Base-by-base conservation (phyloP, 2,888 invertebrate genomes). In the Autographa pulchrina region DNA sequence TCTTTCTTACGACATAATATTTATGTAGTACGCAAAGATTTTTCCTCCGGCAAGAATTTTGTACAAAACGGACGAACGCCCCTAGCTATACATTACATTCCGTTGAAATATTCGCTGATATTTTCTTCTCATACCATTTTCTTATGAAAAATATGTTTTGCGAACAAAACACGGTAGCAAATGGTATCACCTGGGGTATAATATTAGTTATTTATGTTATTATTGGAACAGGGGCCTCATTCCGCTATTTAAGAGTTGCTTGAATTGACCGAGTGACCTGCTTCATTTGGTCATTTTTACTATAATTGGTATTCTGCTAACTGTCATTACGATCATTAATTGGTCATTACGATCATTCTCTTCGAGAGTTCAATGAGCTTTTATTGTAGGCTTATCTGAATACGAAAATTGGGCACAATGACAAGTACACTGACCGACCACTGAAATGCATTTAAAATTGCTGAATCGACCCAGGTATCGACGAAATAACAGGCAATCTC, bases 91-190 rank as follows among this genome's bases (percentile, higher is more conserved):
- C 25, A 20, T 72, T 61, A 64, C 65, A 32, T 41, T 16, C 25
- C 58, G 58, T 54, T 58, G 78, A 81, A 78, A 78, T 81, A 68
- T 78, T 14, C 62, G 60, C 35, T 11, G 32, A 54, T 60, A 65
- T 77, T 65, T 63, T 65, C 63, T 63, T 68, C 78, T 41, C 72
- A 38, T 59, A 31, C 58, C 60, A 61, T 67, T 56, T 48, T 38
- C 61, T 72, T 41, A 77, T 81, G 68, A 78, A 68, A 77, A 77
- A 78, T 78, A 64, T 77, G 81, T 81, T n/a, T 80, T 59, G 63
- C 13, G 38, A 62, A 68, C 78, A 68, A 77, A 77, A 77, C 65
- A 78, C 54, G 78, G 41, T 81, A 77, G 73, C 78, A 66, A 62
- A 66, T 72, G 66, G 63, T 72, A 77, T 77, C 60, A 68, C 11